phyloP scores from a whole-genome alignment of 2,888 invertebrate species.

The Euplagia quadripunctaria region DNA sequence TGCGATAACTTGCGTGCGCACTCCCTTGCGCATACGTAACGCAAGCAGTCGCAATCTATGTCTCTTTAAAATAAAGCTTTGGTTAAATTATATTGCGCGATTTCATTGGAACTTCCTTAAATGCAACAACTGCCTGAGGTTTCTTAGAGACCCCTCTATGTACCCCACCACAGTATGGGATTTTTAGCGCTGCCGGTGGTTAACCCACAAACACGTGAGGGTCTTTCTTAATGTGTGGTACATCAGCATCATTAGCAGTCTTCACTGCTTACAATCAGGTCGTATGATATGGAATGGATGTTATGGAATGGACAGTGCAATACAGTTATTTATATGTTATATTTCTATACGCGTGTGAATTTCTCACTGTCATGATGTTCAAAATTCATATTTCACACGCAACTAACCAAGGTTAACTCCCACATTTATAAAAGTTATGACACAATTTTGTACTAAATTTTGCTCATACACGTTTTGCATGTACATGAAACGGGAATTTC shows the following conservation, averaged over 20 bases:
- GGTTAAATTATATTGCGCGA: not conserved
- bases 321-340: slow-evolving; percentile 21
- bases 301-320: not conserved
- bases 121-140: not conserved
- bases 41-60: no score
- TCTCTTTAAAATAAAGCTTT: no score
- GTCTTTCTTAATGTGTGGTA: not conserved
- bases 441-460: slow-evolving; percentile 21
- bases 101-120: not conserved
- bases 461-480: not conserved
- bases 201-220: no score
- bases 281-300: not conserved
- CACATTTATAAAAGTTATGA: slow-evolving; percentile 28
- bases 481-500: not conserved
- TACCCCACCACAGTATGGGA: not conserved
- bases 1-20: no score
- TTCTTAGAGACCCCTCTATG: not conserved
- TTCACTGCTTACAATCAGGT: not conserved
- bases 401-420: slow-evolving; percentile 40
- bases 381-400: slow-evolving; percentile 44
- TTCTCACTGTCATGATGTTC: slow-evolving; percentile 34
- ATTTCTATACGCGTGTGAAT: slow-evolving; percentile 32
- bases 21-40: no score
- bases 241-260: no score
- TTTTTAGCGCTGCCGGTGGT: not conserved